Conservation (phyloP, 2,797 vertebrate genomes). For the Pseudotriccus pelzelni region DNA sequence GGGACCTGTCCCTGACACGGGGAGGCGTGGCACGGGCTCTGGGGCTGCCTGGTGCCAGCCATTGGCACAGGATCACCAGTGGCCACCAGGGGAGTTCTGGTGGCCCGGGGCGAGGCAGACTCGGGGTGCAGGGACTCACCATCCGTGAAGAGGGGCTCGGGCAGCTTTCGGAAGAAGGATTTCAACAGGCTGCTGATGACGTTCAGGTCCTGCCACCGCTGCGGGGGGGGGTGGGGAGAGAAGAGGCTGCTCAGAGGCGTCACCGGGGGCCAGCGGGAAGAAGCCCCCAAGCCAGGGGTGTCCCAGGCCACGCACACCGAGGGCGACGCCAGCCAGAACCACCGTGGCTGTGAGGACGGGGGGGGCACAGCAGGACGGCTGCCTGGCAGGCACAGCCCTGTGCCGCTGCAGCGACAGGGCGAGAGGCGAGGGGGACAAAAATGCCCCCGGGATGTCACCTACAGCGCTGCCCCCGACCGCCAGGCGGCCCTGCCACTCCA, state of each 20-base stretch:
- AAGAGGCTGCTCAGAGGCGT: not conserved
- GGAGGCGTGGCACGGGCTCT: fast-evolving
- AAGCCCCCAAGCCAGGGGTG: not conserved
- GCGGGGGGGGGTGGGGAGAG: not conserved
- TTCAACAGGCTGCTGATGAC: slow-evolving; percentile 97
- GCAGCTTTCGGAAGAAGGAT: slow-evolving; percentile 97
- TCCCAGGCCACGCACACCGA: not conserved
- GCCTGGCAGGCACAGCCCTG: not conserved
- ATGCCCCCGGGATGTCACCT: not conserved
- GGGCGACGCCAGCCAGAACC: not conserved
- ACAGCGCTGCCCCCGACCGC: not conserved
- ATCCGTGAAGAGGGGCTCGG: slow-evolving; percentile 95
- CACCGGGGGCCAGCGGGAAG: fast-evolving
- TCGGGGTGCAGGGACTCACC: slow-evolving; percentile 76
- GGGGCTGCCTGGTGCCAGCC: not conserved
- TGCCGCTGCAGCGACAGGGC: fast-evolving
- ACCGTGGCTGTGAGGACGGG: fast-evolving
- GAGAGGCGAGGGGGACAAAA: fast-evolving
- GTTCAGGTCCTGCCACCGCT: slow-evolving; percentile 97
- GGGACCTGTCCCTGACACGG: fast-evolving
- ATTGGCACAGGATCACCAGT: not conserved
- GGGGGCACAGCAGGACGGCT: fast-evolving
- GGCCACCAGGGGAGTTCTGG: not conserved
- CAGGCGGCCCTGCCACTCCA: not conserved
- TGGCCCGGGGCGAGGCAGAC: not conserved